Evolutionary conservation across 2,888 invertebrate species (phyloP).

Genomic region (Selenia dentaria): DNA sequence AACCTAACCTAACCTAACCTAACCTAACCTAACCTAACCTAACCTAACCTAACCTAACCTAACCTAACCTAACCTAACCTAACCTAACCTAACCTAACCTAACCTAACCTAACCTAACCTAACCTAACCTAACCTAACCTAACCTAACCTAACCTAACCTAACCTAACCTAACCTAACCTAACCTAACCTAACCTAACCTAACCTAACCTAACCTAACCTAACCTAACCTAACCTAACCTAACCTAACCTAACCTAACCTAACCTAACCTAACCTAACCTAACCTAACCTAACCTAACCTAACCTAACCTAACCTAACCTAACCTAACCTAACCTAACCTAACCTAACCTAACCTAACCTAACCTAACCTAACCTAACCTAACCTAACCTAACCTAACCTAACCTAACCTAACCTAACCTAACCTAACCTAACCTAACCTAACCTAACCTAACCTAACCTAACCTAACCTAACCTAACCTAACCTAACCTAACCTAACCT

Average conservation of each 20-base stretch:
- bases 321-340: constrained; percentile 31
- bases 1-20: constrained; percentile 27
- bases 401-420: constrained; percentile 31
- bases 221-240: constrained; percentile 26
- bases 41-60: constrained; percentile 27
- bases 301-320: constrained; percentile 26
- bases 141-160: constrained; percentile 30
- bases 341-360: constrained; percentile 31
- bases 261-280: constrained; percentile 29
- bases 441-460: constrained; percentile 22
- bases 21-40: constrained; percentile 26
- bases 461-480: constrained; percentile 23
- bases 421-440: constrained; percentile 7
- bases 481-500: constrained; percentile 22
- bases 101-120: constrained; percentile 25
- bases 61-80: constrained; percentile 29
- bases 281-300: constrained; percentile 23
- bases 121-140: constrained; percentile 28
- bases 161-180: constrained; percentile 26
- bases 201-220: constrained; percentile 29
- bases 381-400: constrained; percentile 31
- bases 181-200: constrained; percentile 31
- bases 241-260: constrained; percentile 26
- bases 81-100: constrained; percentile 29
- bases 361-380: constrained; percentile 32